Base-by-base conservation (phyloP, 1,140 invertebrate genomes). In the Drosophila pandora region DNA sequence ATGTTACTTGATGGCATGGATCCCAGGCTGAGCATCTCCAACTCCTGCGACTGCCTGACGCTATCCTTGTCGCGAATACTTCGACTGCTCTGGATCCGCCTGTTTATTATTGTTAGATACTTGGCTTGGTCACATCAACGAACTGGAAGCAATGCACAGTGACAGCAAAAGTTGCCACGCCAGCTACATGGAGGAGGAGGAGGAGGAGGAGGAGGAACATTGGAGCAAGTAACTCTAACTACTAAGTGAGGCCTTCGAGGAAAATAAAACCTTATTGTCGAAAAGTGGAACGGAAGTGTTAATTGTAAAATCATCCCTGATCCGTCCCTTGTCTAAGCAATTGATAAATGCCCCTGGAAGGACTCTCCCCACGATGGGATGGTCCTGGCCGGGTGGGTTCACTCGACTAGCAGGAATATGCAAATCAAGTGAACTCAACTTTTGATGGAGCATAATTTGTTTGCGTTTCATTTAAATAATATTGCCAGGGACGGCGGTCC, bases 61-160 rank as follows among this genome's bases (percentile, higher is more conserved):
- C 32, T 32, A 8, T 60, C 72, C 37, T 43, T 58, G 41, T 12
- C 47, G 41, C 25, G 34, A 12, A 64, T 64, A 58, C 56, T 54
- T 41, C 49, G 23, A 41, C 34, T 77, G 39, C 39, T 13, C 72
- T 28, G 37, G 50, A 21, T 47, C 70, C 55, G 72, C 49, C n/a
- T 85, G 81, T 85, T 85, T 81, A 85, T 85, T 85, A 81, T 87
- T 87, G 77, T 85, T 67, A 73, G 77, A 74, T 70, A 70, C 77
- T 84, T 84, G 76, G 63, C 69, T 78, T 64, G 67, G 75, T 56
- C 77, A 81, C 77, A 85, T 87, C 81, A 85, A 55, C 81, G 81
- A 87, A 53, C 68, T 81, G 81, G 77, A 85, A 85, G 69, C 52
- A 85, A 85, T 87, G 64, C 73, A 63, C 64, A 60, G 56, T 78